Evolutionary conservation across 2,797 vertebrate genomes (phyloP), one percentile per base, ranked within the genome.

Genomic region (Cirrhinus mrigala): DNA sequence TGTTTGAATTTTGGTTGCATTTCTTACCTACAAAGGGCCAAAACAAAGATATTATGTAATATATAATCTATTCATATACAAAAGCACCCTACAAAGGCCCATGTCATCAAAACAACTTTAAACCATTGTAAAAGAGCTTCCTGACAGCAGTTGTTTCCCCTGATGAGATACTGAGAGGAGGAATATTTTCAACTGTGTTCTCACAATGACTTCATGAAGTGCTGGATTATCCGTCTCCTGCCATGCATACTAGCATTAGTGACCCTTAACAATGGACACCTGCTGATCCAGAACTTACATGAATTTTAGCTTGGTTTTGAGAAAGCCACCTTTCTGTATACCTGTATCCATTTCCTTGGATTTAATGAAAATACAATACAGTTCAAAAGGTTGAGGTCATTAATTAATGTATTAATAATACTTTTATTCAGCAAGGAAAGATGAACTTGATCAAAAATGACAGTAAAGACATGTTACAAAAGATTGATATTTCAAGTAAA

Each of bases 161-260:
- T 68, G 27, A 52, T 68, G 62, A 64, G 60, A 80, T 15, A 33
- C 24, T n/a, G 27, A 33, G 18, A 52, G 0, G 18, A 37, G 29
- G 3, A 24, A 68, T 18, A 66, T 37, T 18, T 52, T 18, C n/a
- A 79, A 68, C 46, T 69, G 85, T 85, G 7, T 56, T 81, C 48
- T 44, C 71, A 79, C 60, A 5, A 69, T 9, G 27, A 69, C 46
- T 52, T 6, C 1, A 66, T n/a, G 10, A 27, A 50, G 24, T 33
- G 27, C 27, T 68, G 62, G 27, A 52, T 68, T 20, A 68, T 40
- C 24, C 48, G 15, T 69, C 62, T 54, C 48, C 50, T 78, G 40
- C 40, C n/a, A 56, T 66, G 54, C 8, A 73, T 27, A 10, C 52
- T 68, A 44, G 15, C 83, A 70, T 80, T 75, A 83, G 50, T 69